Evolutionary conservation across 1,140 invertebrate species (phyloP), one percentile per base, ranked within the genome.

Genomic region (Tachypleus tridentatus): DNA sequence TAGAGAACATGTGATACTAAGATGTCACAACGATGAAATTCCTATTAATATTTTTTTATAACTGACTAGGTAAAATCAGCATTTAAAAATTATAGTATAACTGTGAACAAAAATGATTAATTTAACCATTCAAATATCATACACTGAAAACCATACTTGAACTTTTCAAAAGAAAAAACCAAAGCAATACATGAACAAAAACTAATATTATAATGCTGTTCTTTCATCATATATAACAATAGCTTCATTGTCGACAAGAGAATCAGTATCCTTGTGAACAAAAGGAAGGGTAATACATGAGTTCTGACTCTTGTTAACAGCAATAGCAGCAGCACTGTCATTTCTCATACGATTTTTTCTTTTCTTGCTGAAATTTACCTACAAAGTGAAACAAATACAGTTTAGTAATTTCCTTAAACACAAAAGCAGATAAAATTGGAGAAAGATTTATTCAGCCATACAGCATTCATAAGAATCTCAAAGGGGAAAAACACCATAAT

Each of bases 141-240:
- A 29, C 29, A 29, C 29, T 29, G 29, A 29, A 29, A 29, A 29
- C 29, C 2, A 29, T 29, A 29, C 29, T 29, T 29, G 29, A 29
- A 29, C 2, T 29, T 29, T 29, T 29, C 29, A 29, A 29, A 29
- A 29, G 29, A 29, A 29, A 29, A 29, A 29, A 29, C 0, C 29
- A 29, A 29, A 1, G 29, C 29, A 29, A 29, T 29, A 29, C 29
- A 29, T 29, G 29, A 29, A 29, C 29, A 29, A 29, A 29, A 29
- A 29, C 29, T 58, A 49, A 47, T 60, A 11, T 56, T 66, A 84
- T 60, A 87, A 79, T 53, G 83, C 84, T 52, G 86, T 87, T 58
- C 85, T 75, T 78, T 87, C 85, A 73, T 87, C 84, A 71, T 86
- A 86, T 7, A 87, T 84, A 61, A 87, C 84, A 62, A 86, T 83